Conservation (phyloP, 1,140 invertebrate species). For the Sarcophaga bullata region DNA sequence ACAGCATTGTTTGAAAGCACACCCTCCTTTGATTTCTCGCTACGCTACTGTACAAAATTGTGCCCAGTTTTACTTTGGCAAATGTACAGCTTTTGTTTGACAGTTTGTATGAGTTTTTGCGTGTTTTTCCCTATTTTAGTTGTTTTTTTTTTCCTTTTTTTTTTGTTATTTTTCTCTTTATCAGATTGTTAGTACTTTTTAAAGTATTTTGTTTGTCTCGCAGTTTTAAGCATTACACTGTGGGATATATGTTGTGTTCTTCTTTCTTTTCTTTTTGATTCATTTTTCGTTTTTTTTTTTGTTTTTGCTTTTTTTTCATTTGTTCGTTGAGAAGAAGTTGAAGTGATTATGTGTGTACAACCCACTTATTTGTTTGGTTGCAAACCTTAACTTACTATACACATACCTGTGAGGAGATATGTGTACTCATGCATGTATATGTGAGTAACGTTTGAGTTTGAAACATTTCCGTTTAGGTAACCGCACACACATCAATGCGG, state of each 20-base stretch:
- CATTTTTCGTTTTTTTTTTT: not conserved
- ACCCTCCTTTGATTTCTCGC: no score
- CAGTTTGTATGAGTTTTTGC: not conserved
- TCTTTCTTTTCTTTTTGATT: not conserved
- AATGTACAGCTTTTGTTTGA: constrained; percentile 5
- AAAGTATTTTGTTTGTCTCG: constrained; percentile 26
- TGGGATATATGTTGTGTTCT: constrained; percentile 25
- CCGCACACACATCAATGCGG: constrained; percentile 26
- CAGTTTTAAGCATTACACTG: constrained; percentile 37
- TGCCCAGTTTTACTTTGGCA: not conserved
- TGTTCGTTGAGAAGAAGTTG: not conserved
- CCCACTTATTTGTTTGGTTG: not conserved
- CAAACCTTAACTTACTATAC: not conserved
- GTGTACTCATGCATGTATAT: not conserved
- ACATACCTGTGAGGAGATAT: not conserved
- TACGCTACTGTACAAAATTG: no score
- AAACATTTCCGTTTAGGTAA: constrained; percentile 36
- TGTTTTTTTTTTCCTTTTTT: not conserved
- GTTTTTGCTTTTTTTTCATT: not conserved
- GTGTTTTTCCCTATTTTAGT: no score
- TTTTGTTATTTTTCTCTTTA: not conserved
- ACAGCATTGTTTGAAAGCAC: no score
- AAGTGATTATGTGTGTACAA: not conserved
- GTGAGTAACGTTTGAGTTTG: constrained; percentile 21
- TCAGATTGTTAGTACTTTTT: constrained; percentile 38